phyloP scores from a whole-genome alignment of 2,113 vertebrate species.

The Salvelinus alpinus region DNA sequence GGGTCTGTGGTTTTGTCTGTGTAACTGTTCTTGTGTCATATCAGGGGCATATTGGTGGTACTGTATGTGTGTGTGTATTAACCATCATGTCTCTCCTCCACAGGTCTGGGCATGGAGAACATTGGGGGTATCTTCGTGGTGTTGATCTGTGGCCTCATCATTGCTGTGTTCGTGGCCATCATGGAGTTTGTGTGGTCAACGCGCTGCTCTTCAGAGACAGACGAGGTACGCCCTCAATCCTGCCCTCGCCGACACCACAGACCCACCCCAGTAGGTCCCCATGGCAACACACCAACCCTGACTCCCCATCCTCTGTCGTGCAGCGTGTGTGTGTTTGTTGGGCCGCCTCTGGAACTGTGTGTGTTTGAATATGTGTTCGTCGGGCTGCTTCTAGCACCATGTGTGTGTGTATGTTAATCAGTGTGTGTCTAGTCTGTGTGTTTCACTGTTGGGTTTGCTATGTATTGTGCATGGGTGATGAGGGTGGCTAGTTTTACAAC shows the following conservation, averaged over 20 bases:
- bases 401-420: slow-evolving; percentile 13
- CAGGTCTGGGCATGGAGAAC: slow-evolving; percentile 90
- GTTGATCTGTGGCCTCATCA: slow-evolving; percentile 91
- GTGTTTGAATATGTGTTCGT: slow-evolving; percentile 14
- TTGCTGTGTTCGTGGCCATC: slow-evolving; percentile 90
- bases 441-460: slow-evolving; percentile 23
- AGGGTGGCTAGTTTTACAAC: not conserved
- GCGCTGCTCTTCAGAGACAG: slow-evolving; percentile 85
- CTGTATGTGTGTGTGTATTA: slow-evolving; percentile 1
- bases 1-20: slow-evolving; percentile 8
- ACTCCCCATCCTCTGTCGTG: slow-evolving; percentile 51
- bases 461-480: slow-evolving; percentile 31
- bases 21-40: not conserved
- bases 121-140: slow-evolving; percentile 93
- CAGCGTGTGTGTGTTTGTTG: slow-evolving; percentile 18
- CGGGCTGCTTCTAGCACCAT: slow-evolving; percentile 38
- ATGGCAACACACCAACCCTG: slow-evolving; percentile 59
- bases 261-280: slow-evolving; percentile 79
- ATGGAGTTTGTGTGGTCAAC: slow-evolving; percentile 94
- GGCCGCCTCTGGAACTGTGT: slow-evolving; percentile 39
- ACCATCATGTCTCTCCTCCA: not conserved
- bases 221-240: slow-evolving; percentile 86
- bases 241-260: slow-evolving; percentile 75
- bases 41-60: slow-evolving; percentile 3
- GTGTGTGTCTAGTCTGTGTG: slow-evolving; percentile 9